These are phyloP conservation scores for Aleiodes testaceus DNA, from an alignment of 2,888 invertebrate genomes.

Conservation along the genomic window DNA sequence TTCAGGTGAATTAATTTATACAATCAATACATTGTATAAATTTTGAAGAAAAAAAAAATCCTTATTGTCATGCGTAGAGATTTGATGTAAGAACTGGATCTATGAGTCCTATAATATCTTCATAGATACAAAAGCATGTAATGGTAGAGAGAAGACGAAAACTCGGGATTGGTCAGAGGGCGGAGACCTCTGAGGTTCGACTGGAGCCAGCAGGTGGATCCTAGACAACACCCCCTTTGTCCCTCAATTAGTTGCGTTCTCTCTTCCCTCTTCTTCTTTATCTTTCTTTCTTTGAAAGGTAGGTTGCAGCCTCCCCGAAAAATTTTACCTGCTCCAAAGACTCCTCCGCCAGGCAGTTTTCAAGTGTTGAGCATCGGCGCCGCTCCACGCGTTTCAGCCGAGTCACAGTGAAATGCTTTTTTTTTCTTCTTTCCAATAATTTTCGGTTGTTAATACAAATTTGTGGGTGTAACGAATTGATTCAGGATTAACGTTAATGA, in stretches of 20 bases:
- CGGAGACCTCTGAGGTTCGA: conserved; percentile 62
- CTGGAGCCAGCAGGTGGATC: conserved; percentile 66
- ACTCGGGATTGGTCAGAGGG: conserved; percentile 65
- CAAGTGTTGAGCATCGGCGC: conserved; percentile 47
- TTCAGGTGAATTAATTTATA: no score
- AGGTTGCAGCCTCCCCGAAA: conserved; percentile 48
- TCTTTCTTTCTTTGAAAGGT: conserved; percentile 5
- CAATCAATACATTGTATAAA: no score
- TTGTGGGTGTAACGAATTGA: not conserved
- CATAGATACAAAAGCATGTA: not conserved
- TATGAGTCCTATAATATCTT: no score
- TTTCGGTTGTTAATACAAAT: conserved; percentile 10
- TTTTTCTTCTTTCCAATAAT: not conserved
- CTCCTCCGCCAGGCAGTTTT: conserved; percentile 52
- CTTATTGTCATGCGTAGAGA: not conserved
- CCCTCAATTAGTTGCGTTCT: conserved; percentile 66
- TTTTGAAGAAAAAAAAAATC: no score
- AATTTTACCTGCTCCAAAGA: conserved; percentile 55
- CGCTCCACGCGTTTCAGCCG: conserved; percentile 38
- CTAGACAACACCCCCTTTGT: conserved; percentile 59
- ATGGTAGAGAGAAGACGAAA: conserved; percentile 53
- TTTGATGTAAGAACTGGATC: not conserved
- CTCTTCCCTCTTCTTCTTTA: conserved; percentile 39
- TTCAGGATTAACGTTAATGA: not conserved
- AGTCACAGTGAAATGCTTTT: conserved; percentile 28